Conservation (phyloP, 1,140 invertebrate genomes). For the Sitophilus oryzae region DNA sequence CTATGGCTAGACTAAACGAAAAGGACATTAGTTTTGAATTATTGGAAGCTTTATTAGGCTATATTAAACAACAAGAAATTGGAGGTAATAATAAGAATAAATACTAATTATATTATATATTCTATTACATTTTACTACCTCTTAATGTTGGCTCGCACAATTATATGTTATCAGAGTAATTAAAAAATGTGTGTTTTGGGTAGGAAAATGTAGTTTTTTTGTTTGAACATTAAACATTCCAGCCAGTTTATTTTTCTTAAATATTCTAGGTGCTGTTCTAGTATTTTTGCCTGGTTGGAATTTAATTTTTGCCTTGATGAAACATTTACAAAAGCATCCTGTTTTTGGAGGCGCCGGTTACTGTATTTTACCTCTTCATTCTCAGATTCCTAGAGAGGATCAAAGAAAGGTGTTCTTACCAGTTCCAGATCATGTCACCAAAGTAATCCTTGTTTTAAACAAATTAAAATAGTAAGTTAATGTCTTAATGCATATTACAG, state of each 20-base stretch:
- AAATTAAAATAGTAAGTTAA: too few species aligned
- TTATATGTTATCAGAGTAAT: too few species aligned
- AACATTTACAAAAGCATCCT: conserved; percentile 71
- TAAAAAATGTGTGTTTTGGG: too few species aligned
- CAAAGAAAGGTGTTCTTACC: conserved; percentile 81
- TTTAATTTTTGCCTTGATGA: conserved; percentile 87
- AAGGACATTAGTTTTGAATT: conserved; percentile 90
- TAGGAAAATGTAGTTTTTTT: too few species aligned
- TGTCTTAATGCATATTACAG: too few species aligned
- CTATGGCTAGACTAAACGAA: conserved; percentile 75
- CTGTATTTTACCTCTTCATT: conserved; percentile 78
- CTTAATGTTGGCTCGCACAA: too few species aligned
- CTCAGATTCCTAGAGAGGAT: conserved; percentile 84
- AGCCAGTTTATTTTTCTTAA: background rate
- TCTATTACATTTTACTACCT: too few species aligned
- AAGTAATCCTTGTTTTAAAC: conserved; percentile 46
- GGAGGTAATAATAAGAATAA: conserved; percentile 48
- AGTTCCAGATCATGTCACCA: conserved; percentile 65
- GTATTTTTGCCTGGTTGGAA: conserved; percentile 94
- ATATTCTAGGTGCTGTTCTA: conserved; percentile 68
- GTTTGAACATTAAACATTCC: background rate
- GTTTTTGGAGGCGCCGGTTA: conserved; percentile 66
- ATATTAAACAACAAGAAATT: conserved; percentile 66
- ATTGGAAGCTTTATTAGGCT: conserved; percentile 72
- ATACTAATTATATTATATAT: too few species aligned